Evolutionary conservation across 2,113 vertebrate genomes (phyloP).

Genomic region (Eira barbara): DNA sequence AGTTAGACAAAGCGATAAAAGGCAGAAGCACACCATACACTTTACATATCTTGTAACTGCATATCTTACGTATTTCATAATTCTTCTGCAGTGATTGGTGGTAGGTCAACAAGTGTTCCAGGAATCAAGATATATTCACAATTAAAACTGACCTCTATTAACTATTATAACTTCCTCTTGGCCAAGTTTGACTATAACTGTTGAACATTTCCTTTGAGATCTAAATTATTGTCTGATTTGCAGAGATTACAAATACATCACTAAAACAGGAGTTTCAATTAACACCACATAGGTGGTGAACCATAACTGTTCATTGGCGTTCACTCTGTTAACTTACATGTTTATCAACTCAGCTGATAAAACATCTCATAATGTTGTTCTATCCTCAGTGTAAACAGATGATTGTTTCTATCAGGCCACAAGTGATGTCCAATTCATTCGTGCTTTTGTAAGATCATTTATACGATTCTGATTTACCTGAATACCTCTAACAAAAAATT

Average conservation of each 20-base stretch:
- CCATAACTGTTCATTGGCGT: not conserved
- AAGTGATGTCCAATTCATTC: not conserved
- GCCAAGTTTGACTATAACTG: not conserved
- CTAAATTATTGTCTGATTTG: constrained; percentile 42
- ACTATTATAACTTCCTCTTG: not conserved
- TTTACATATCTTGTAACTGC: not conserved
- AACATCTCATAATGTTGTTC: not conserved
- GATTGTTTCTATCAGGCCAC: not conserved
- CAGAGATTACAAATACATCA: not conserved
- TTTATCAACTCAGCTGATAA: not conserved
- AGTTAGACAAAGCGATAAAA: not conserved
- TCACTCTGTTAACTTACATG: not conserved
- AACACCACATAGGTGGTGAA: not conserved
- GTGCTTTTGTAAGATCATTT: constrained; percentile 29
- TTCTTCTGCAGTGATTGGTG: not conserved
- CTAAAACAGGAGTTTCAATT: not conserved
- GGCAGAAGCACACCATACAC: not conserved
- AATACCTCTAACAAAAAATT: not conserved
- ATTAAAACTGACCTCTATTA: not conserved
- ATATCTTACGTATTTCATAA: not conserved
- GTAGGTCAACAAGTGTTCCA: not conserved
- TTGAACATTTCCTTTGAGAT: constrained; percentile 6
- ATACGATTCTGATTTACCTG: not conserved
- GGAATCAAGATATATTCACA: constrained; percentile 21
- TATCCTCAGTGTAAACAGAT: not conserved